phyloP scores from a whole-genome alignment of 1,140 invertebrate species.

The Aradophagus sp. region DNA sequence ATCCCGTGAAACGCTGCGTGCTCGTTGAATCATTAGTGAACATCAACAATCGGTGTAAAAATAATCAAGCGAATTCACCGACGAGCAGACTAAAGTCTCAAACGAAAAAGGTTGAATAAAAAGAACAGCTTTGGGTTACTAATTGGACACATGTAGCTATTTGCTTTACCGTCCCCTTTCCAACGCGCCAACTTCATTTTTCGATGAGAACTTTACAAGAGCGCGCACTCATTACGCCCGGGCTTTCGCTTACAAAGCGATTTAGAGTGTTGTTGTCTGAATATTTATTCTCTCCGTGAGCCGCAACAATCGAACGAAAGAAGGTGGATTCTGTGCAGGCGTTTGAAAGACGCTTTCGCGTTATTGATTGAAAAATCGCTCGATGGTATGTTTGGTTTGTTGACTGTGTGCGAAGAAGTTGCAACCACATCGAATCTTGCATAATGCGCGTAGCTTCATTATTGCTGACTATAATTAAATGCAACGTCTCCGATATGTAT shows the following conservation, averaged over 20 bases:
- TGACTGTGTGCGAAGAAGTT: too few species aligned
- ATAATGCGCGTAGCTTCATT: slow-evolving; percentile 11
- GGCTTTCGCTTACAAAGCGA: slow-evolving; percentile 42
- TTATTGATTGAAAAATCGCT: slow-evolving; percentile 12
- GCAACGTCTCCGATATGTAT: slow-evolving; percentile 8
- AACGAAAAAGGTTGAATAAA: slow-evolving; percentile 32
- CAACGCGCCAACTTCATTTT: slow-evolving; percentile 49
- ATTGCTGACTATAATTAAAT: slow-evolving; percentile 20
- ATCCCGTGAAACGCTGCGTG: too few species aligned
- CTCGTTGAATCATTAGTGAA: too few species aligned
- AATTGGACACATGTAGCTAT: slow-evolving; percentile 70
- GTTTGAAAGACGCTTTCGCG: not conserved
- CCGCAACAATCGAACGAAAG: slow-evolving; percentile 9
- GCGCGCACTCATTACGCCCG: slow-evolving; percentile 33
- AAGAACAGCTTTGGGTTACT: slow-evolving; percentile 65
- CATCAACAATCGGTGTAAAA: too few species aligned
- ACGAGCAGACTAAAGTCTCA: too few species aligned
- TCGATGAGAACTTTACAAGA: slow-evolving; percentile 50
- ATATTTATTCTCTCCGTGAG: slow-evolving; percentile 34
- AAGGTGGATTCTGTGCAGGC: slow-evolving; percentile 12
- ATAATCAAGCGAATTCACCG: too few species aligned
- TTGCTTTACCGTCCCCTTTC: slow-evolving; percentile 58
- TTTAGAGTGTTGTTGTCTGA: slow-evolving; percentile 48
- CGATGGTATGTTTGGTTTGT: not conserved
- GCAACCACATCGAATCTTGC: slow-evolving; percentile 4